These are phyloP conservation scores for Mesocricetus auratus DNA, from an alignment of 2,113 vertebrate species.

Conservation along the genomic window DNA sequence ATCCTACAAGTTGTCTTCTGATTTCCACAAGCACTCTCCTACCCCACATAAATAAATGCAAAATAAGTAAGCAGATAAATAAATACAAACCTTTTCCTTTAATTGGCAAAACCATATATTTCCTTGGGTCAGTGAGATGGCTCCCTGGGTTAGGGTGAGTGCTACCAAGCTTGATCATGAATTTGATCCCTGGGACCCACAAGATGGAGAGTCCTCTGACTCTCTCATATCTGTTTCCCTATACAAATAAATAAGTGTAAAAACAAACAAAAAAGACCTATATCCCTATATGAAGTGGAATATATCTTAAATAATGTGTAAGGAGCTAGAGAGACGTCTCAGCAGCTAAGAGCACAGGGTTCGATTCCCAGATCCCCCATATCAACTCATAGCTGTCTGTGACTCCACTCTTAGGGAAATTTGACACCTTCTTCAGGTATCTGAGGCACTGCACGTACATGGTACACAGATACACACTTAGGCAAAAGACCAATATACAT, in stretches of 20 bases:
- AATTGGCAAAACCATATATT: not conserved
- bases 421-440: not conserved
- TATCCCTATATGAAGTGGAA: not conserved
- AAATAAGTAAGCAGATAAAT: not conserved
- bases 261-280: not conserved
- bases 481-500: not conserved
- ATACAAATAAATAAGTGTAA: not conserved
- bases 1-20: not conserved
- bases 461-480: too few relatives aligned
- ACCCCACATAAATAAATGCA: not conserved
- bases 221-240: not conserved
- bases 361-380: not conserved
- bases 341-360: not conserved
- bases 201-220: not conserved
- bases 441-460: not conserved
- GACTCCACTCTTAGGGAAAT: not conserved
- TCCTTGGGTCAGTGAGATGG: not conserved
- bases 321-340: not conserved
- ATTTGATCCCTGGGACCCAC: not conserved
- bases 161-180: not conserved
- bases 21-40: not conserved
- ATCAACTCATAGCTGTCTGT: not conserved
- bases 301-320: not conserved
- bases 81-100: too few relatives aligned
- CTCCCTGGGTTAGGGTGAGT: not conserved